phyloP scores from a whole-genome alignment of 2,888 invertebrate genomes.

The Neuroscelio doddi region DNA sequence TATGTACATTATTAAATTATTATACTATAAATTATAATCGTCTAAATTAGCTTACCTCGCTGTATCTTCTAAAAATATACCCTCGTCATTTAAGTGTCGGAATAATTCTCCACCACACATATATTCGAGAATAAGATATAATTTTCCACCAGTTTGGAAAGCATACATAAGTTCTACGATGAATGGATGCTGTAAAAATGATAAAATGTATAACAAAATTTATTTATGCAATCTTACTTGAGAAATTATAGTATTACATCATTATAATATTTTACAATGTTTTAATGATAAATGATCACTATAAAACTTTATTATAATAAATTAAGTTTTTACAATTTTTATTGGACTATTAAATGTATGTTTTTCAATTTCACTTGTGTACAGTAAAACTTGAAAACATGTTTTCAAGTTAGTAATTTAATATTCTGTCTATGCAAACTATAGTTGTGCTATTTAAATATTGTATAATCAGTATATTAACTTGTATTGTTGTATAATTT shows the following conservation, averaged over 20 bases:
- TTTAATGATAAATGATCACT: too few species aligned
- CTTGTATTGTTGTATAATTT: too few species aligned
- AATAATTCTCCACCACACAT: constrained; percentile 84
- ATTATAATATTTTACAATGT: too few species aligned
- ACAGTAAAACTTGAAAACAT: too few species aligned
- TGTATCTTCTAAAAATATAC: constrained; percentile 83
- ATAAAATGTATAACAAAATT: constrained; percentile 4
- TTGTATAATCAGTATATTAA: too few species aligned
- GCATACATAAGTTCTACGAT: constrained; percentile 85
- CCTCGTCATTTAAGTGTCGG: constrained; percentile 83
- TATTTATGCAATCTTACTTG: not conserved
- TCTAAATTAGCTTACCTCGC: constrained; percentile 73
- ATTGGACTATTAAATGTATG: too few species aligned
- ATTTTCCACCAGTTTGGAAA: constrained; percentile 84
- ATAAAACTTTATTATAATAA: too few species aligned
- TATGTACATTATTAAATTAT: constrained; percentile 11
- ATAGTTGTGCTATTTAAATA: too few species aligned
- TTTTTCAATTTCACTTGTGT: too few species aligned
- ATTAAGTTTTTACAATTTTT: too few species aligned
- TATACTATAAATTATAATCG: not conserved
- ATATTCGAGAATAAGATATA: constrained; percentile 84
- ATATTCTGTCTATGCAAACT: too few species aligned
- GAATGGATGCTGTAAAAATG: constrained; percentile 79
- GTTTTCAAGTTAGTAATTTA: too few species aligned
- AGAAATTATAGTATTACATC: constrained; percentile 12